A percentile compares a stretch with the other conserved stretches of the same genome.
Conservation (phyloP, 1,140 invertebrate species). For the Lepidurus arcticus region DNA sequence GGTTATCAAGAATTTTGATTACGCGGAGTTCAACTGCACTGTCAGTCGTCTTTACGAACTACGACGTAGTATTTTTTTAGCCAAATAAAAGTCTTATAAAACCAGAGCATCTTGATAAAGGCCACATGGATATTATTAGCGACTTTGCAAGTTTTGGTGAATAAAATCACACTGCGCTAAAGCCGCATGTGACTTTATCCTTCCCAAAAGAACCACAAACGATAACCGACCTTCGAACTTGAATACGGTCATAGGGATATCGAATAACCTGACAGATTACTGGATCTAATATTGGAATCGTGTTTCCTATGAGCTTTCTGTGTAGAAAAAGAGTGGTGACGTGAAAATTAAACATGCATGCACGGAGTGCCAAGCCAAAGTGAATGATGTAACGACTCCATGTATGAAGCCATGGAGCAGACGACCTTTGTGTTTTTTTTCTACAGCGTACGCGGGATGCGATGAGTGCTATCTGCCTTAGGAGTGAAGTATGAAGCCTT, state of each 20-base stretch:
- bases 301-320: neutral
- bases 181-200: neutral
- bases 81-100: neutral
- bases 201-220: neutral
- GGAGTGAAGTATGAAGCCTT: neutral
- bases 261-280: neutral
- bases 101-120: conserved; percentile 19
- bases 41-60: neutral
- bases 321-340: neutral
- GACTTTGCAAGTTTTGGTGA: neutral
- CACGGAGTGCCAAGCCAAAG: neutral
- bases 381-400: conserved; percentile 1
- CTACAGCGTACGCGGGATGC: neutral
- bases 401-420: neutral
- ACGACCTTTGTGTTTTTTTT: neutral
- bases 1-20: neutral
- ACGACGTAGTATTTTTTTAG: neutral
- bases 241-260: neutral
- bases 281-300: neutral
- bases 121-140: neutral
- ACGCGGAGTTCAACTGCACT: neutral
- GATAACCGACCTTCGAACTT: neutral
- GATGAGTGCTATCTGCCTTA: neutral
- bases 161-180: neutral
- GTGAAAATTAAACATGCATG: neutral